Percentiles rank a stretch among this genome's conserved stretches.
phyloP scores from a whole-genome alignment of 2,888 invertebrate genomes.

The Acanthosepion esculentum region DNA sequence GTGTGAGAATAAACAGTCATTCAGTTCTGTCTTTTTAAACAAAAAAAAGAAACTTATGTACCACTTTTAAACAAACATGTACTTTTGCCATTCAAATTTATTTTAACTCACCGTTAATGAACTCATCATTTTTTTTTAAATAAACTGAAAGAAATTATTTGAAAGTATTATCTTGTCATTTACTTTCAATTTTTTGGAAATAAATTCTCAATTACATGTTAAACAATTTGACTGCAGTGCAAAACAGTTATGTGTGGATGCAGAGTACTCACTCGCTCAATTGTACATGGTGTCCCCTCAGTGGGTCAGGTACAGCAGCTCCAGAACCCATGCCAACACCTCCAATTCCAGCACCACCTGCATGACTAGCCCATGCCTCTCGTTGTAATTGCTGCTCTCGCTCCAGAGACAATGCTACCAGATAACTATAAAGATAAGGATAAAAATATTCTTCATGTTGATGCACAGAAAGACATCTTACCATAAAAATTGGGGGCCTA shows the following conservation, averaged over 20 bases:
- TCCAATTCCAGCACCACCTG: conserved; percentile 46
- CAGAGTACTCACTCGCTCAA: conserved; percentile 41
- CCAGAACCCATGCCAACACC: conserved; percentile 47
- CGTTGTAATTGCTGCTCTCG: conserved; percentile 70
- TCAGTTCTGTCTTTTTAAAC: too few species aligned
- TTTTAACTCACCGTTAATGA: too few species aligned
- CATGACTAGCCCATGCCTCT: conserved; percentile 66
- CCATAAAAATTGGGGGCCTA: too few species aligned
- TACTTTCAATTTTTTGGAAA: background rate
- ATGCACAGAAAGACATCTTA: background rate
- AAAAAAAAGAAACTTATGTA: too few species aligned
- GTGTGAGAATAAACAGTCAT: too few species aligned
- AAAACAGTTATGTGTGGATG: background rate
- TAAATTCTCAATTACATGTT: background rate
- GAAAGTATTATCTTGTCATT: background rate
- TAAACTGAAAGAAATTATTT: too few species aligned
- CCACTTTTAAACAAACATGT: too few species aligned
- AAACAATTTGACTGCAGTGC: background rate
- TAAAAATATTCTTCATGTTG: background rate
- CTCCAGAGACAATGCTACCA: conserved; percentile 75
- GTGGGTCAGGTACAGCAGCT: conserved; percentile 51
- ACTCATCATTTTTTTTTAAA: too few species aligned
- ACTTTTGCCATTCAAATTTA: too few species aligned
- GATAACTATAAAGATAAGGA: conserved; percentile 72
- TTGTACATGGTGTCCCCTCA: conserved; percentile 50